Conservation (phyloP, 2,888 invertebrate species). For the Dermolepida albohirtum region DNA sequence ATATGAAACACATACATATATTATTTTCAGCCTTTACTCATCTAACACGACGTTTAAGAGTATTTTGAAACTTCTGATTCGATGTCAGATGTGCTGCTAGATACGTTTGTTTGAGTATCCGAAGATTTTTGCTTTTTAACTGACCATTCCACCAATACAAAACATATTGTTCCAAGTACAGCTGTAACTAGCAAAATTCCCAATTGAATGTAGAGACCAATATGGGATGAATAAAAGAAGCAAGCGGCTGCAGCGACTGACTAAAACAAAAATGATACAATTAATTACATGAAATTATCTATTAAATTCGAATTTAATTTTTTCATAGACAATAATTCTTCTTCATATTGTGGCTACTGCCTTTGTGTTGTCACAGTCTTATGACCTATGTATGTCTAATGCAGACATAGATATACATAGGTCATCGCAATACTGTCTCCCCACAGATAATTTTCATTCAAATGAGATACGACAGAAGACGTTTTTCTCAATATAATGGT, state of each 20-base stretch:
- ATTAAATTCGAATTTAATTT: neutral
- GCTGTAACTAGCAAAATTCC: constrained; percentile 77
- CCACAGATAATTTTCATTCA: too few relatives aligned
- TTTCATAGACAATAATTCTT: too few relatives aligned
- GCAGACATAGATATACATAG: too few relatives aligned
- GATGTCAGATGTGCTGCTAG: constrained; percentile 39
- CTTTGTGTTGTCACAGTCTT: too few relatives aligned
- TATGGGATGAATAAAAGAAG: constrained; percentile 83
- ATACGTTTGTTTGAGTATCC: constrained; percentile 34
- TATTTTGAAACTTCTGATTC: constrained; percentile 39
- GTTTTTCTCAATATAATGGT: too few relatives aligned
- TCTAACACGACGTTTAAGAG: neutral
- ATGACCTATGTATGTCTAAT: too few relatives aligned
- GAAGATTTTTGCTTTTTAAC: constrained; percentile 51
- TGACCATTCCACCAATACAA: constrained; percentile 81
- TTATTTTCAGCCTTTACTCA: too few relatives aligned
- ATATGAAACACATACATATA: too few relatives aligned
- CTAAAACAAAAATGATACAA: constrained; percentile 65
- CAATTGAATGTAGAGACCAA: constrained; percentile 80
- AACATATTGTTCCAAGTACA: constrained; percentile 79
- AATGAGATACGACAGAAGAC: too few relatives aligned
- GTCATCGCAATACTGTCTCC: too few relatives aligned
- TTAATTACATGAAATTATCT: constrained; percentile 6
- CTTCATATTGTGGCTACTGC: too few relatives aligned
- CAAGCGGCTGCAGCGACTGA: constrained; percentile 87